Evolutionary conservation across 1,140 invertebrate species (phyloP), one percentile per base, ranked within the genome.

Genomic region (Lerema accius): DNA sequence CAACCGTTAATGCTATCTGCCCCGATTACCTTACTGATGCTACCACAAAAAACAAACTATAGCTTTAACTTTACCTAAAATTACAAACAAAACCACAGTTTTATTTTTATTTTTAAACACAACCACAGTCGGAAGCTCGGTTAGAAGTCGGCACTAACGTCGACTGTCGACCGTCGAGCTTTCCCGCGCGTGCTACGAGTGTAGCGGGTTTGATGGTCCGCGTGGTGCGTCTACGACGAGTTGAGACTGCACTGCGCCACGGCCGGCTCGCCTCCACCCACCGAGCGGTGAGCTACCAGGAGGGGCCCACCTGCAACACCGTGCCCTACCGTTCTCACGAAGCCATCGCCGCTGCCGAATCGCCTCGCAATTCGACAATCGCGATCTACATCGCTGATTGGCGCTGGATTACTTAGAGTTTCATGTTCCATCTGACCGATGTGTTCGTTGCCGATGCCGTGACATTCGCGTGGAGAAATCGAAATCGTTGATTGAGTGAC

Each of bases 1-100:
- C 83, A 82, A 90, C 85, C 85, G 87, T 90, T 90, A 89, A 86
- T 73, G 64, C 74, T 90, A 84, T 90, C 85, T 88, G 87, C 87
- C 87, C 87, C 87, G 87, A 89, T 90, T 86, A 88, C 80, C 70
- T 77, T 83, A 76, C 84, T 78, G 76, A 79, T 73, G 67, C 72
- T 84, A 76, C 69, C 70, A 76, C 78, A 68, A 75, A 75, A 80
- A 76, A 81, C 71, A 82, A 84, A 75, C 69, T 67, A 63, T n/a
- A 67, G 69, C 68, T 64, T 46, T 53, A 28, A 46, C 17, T 48
- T 61, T 66, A 4, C 40, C 46, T 50, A 60, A 63, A 50, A 55
- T 40, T 43, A 53, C 48, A 58, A 69, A 43, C 39, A 71, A 45
- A 60, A 19, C 51, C 62, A 67, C 60, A 46, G 42, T n/a, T 35